Evolutionary conservation across 1,140 invertebrate species (phyloP).

Genomic region (Stegodyphus mimosarum): DNA sequence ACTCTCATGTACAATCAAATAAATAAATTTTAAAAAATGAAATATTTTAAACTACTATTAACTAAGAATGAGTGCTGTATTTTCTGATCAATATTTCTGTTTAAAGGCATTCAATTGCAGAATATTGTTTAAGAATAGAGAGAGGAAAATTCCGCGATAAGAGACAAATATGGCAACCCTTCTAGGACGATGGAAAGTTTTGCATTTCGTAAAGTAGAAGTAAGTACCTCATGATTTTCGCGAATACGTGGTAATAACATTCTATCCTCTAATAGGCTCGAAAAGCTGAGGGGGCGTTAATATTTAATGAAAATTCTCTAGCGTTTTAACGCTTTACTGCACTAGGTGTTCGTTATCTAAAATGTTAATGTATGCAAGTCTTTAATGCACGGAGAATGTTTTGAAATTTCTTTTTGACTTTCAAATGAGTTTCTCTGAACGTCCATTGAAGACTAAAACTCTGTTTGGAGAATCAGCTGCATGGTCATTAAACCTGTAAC

Average conservation of each 20-base stretch:
- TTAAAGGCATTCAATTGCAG: no score
- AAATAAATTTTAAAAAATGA: no score
- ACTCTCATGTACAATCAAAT: no score
- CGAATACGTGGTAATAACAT: constrained; percentile 6
- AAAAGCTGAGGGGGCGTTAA: constrained; percentile 23
- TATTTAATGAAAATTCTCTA: constrained; percentile 37
- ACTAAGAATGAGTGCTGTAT: no score
- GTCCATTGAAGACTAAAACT: constrained; percentile 30
- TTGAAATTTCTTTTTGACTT: constrained; percentile 31
- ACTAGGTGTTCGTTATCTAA: constrained; percentile 18
- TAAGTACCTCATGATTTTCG: constrained; percentile 13
- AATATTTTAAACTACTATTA: no score
- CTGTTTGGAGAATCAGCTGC: background rate
- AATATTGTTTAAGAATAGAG: no score
- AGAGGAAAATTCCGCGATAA: background rate
- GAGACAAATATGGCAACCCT: constrained; percentile 12
- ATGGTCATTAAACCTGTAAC: no score
- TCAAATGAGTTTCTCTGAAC: background rate
- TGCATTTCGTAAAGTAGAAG: constrained; percentile 12
- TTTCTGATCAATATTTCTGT: no score
- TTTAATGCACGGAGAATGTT: constrained; percentile 13
- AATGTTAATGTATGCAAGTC: constrained; percentile 23
- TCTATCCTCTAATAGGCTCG: constrained; percentile 22
- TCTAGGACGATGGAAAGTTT: background rate
- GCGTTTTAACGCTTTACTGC: background rate